phyloP scores from a whole-genome alignment of 2,113 vertebrate species.

The Sylvicapra grimmia region DNA sequence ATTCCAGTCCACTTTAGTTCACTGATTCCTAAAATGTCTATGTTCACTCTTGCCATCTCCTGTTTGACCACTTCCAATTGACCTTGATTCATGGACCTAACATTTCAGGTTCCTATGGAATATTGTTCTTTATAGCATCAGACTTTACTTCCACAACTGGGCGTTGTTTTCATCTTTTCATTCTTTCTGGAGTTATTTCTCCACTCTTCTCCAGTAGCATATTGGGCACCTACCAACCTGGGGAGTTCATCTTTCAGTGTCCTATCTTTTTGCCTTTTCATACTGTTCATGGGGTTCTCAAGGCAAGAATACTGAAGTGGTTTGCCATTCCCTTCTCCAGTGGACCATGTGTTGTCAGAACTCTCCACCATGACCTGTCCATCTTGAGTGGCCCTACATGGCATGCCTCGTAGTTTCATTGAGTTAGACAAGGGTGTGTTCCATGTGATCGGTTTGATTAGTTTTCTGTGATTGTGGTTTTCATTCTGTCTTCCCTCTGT shows the following conservation, averaged over 20 bases:
- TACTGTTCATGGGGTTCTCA: background rate
- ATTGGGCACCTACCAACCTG: background rate
- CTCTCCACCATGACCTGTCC: background rate
- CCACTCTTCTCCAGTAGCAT: background rate
- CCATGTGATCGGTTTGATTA: background rate
- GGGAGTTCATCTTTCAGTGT: background rate
- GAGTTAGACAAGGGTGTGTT: background rate
- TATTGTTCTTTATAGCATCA: background rate
- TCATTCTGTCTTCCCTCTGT: background rate
- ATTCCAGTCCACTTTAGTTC: background rate
- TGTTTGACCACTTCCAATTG: background rate
- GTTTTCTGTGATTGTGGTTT: background rate
- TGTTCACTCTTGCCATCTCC: background rate
- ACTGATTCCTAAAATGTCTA: background rate
- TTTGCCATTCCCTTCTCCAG: background rate
- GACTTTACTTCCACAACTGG: background rate
- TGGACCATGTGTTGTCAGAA: background rate
- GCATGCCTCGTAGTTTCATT: background rate
- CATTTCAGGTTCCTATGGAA: background rate
- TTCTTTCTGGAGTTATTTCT: background rate
- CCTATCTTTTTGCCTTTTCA: background rate
- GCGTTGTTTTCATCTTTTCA: background rate
- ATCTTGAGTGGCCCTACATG: background rate
- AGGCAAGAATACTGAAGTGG: background rate
- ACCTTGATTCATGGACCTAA: background rate